Evolutionary conservation across 2,888 invertebrate species (phyloP), one percentile per base, ranked within the genome.

Genomic region (Pseudanteris insignis): DNA sequence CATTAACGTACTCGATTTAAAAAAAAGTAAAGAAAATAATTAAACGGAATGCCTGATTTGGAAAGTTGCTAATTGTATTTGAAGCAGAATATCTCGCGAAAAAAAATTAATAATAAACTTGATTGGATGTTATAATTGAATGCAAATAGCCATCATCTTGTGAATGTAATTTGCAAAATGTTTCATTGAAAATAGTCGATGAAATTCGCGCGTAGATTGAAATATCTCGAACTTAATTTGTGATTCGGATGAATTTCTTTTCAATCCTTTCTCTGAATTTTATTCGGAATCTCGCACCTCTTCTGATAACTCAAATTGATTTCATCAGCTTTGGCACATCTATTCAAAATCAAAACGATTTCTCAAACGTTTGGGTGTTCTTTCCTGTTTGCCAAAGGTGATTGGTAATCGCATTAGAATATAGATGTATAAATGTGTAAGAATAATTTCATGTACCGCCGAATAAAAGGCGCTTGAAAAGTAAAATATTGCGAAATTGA

Each of bases 401-500:
- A 50, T 58, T 58, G 50, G 43, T 32, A 44, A 43, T 44, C 47
- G n/a, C 36, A 32, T 50, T 28, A 12, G 14, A 2, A 13, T 18
- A 34, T 15, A 25, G 12, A 38, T 10, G 13, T 32, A 46, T 15
- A 32, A 32, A 29, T 55, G 29, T 28, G 34, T 32, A 47, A 36
- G 36, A 30, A 51, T 30, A 59, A 47, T 44, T 48, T 48, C 26
- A 37, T 43, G 38, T 48, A 28, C 38, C 38, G 37, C 43, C 50
- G 46, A 55, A 61, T 55, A 61, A 46, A 57, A 60, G 53, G 51
- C 26, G 34, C 46, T 60, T 48, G 44, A 53, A 44, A 57, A 55
- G 48, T 48, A 44, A 54, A 58, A 46, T 26, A 58, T 61, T 58
- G 53, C 37, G 53, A 57, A 53, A 57, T 32, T 61, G 64, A 64